Evolutionary conservation across 2,888 invertebrate species (phyloP).

Genomic region (Xylota sylvarum): DNA sequence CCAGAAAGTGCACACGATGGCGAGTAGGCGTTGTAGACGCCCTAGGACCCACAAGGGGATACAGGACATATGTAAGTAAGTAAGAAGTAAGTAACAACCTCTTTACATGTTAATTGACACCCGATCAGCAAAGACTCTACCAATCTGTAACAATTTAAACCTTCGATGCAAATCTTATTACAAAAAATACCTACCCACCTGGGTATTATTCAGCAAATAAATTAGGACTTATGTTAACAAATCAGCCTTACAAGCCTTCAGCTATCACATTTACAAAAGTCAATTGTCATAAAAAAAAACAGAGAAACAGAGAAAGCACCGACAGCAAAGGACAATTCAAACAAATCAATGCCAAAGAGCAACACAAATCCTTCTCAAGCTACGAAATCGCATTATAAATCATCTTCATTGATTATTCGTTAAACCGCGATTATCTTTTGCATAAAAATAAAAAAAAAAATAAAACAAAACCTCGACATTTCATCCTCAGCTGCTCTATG

Average conservation of each 20-base stretch:
- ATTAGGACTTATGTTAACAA: not conserved
- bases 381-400: constrained; percentile 48
- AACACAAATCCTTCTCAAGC: constrained; percentile 11
- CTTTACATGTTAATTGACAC: too few relatives aligned
- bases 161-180: too few relatives aligned
- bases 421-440: constrained; percentile 45
- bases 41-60: too few relatives aligned
- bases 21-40: too few relatives aligned
- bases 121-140: too few relatives aligned
- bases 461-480: constrained; percentile 13
- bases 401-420: constrained; percentile 41
- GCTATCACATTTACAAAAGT: not conserved
- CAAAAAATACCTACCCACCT: too few relatives aligned
- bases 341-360: constrained; percentile 28
- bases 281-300: constrained; percentile 8
- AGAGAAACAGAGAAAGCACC: not conserved
- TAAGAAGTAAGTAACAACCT: too few relatives aligned
- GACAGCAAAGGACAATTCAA: not conserved
- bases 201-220: too few relatives aligned
- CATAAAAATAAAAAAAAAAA: constrained; percentile 14
- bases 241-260: not conserved
- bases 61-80: too few relatives aligned
- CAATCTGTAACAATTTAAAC: too few relatives aligned
- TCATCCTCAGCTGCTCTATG: constrained; percentile 17
- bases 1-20: too few relatives aligned